Base-by-base conservation (phyloP, 2,113 vertebrate genomes). In the Bos indicus region DNA sequence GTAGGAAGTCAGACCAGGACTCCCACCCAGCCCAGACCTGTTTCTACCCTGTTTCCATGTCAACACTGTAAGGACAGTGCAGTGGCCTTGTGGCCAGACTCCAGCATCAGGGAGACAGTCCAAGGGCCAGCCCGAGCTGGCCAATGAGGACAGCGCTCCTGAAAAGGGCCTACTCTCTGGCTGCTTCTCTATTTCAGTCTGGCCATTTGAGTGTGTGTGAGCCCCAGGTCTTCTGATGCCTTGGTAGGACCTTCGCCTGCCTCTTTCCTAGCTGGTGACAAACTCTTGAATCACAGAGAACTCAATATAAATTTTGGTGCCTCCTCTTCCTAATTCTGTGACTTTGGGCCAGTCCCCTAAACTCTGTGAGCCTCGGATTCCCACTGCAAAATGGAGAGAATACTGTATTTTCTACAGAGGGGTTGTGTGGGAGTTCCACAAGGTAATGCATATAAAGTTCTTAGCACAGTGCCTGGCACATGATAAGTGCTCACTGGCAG, bases 71-170 rank as follows among this genome's bases (percentile, higher is more conserved):
- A 59, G 46, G 26, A 15, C 12, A 46, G 30, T 5, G n/a, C 1
- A 0, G 14, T 2, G 4, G 85, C 43, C 52, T 17, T 40, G 2
- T 2, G 16, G 21, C 71, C 25, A 2, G 85, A 59, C 11, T n/a
- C 40, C 3, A 46, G 40, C 28, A 4, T 3, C 52, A 33, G 36
- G 71, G 51, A 59, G 56, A 36, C 60, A 26, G 52, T 25, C 16
- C 16, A 8, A n/a, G 1, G 46, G 25, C 59, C 21, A 8, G 54
- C 26, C 33, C 15, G 52, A 74, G 86, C 30, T 1, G 1, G 5
- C 14, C 2, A 2, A 1, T 1, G 0, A 19, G 46, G 67, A 21
- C 3, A 6, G 67, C 6, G 5, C 7, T 33, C 46, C 4, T 1
- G 2, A 59, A 57, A 77, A 46, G 26, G n/a, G 3, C 28, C 33